Base-by-base conservation (phyloP, 2,113 vertebrate genomes). In the Noturus placidus region DNA sequence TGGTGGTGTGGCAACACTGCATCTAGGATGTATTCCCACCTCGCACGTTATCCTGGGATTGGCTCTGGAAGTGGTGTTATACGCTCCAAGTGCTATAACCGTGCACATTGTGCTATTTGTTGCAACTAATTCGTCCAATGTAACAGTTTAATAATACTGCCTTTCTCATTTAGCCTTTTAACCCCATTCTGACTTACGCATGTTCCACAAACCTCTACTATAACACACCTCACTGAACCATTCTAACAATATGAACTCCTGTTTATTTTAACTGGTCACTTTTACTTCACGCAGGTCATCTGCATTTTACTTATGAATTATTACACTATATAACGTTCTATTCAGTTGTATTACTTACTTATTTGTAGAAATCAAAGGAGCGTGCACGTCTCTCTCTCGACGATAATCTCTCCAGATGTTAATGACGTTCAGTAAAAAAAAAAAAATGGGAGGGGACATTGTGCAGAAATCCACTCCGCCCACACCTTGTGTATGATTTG, bases 381-480 rank as follows among this genome's bases (percentile, higher is more conserved):
- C 1, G 42, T 33, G 33, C 52, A 67, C 27, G 5, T 42, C 79
- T 22, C 35, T 3, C 35, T 20, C 50, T 35, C 50, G 25, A 72
- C 57, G 13, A 14, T 27, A 14, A 33, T 63, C 79, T 38, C 22
- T 5, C 72, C 85, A 89, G 89, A 86, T 89, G 87, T 89, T 86
- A 38, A 33, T 19, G 33, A 86, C 61, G 67, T 3, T 42, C 35
- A 33, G 15, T 20, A 22, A 42, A 78, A 81, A 42, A 50, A 50
- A 50, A 50, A 1, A 50, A 2, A 33, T 20, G 35, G 46, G 38
- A 74, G 2, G 46, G 35, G 20, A 19, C 30, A 4, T 67, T 67
- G 1, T 82, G 33, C 20, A 82, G 20, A 17, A 52, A 19, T 59
- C 0, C 38, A 0, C 88, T 27, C 92, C 93, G 87, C 93, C 92